phyloP scores from a whole-genome alignment of 2,888 invertebrate species.

The Ophion obscuratus region DNA sequence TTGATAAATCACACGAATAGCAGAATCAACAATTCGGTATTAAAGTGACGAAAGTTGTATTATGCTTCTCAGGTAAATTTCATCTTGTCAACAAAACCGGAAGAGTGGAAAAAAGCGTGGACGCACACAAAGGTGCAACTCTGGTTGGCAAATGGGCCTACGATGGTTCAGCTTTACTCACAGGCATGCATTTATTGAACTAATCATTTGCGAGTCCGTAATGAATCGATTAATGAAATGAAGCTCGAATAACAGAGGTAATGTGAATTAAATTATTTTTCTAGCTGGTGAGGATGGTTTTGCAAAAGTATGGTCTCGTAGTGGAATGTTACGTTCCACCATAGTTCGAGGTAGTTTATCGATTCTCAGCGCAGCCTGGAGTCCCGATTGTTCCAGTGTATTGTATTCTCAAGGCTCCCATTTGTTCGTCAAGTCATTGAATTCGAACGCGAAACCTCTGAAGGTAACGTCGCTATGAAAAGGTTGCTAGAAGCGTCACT shows the following conservation, averaged over 20 bases:
- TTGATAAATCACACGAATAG: constrained; percentile 1
- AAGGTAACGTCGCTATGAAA: constrained; percentile 85
- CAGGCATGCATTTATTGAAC: constrained; percentile 86
- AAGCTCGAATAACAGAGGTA: neutral
- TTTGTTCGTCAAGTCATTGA: constrained; percentile 89
- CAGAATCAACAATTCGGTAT: neutral
- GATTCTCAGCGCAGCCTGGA: constrained; percentile 94
- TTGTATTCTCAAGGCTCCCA: constrained; percentile 89
- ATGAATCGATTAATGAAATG: neutral
- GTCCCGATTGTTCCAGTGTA: constrained; percentile 89
- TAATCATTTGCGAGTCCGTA: neutral
- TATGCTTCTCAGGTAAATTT: constrained; percentile 87
- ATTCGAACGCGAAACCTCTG: constrained; percentile 90
- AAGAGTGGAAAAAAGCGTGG: constrained; percentile 95
- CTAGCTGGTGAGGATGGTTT: constrained; percentile 98
- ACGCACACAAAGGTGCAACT: constrained; percentile 96
- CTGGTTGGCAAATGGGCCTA: constrained; percentile 96
- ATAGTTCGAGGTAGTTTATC: constrained; percentile 93
- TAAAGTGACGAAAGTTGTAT: neutral
- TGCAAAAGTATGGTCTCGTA: constrained; percentile 98
- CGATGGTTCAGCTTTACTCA: constrained; percentile 97
- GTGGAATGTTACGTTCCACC: constrained; percentile 96
- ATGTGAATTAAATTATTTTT: neutral
- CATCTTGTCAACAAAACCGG: constrained; percentile 95
- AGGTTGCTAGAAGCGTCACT: neutral